Evolutionary conservation across 2,797 vertebrate species (phyloP), one percentile per base, ranked within the genome.

Genomic region (Crenuchus spilurus): DNA sequence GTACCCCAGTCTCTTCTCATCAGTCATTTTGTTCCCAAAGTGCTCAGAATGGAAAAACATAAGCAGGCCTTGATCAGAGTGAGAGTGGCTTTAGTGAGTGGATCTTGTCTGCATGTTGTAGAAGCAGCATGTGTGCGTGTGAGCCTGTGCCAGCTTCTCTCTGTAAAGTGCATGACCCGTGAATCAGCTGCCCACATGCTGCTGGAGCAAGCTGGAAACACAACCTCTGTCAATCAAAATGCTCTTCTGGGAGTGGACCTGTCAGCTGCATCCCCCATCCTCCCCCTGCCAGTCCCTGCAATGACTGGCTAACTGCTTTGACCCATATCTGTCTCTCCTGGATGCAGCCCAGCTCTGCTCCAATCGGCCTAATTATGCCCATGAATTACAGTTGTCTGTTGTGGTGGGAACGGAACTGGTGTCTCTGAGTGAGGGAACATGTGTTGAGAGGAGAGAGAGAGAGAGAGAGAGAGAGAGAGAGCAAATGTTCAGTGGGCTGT

Each of bases 361-460:
- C 89, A 87, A 88, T 89, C 84, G 86, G 76, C 85, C 87, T 87
- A 89, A 92, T 91, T 92, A 91, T 90, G 85, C 88, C 83, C 76
- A 78, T 90, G 90, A 92, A 91, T 90, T 88, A 90, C 89, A 88
- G 90, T 83, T 89, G 87, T 89, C 85, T 86, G 80, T 75, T 76
- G 82, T 81, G 62, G 57, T 64, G 28, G 54, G 58, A 52, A 58
- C 6, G 33, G 54, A 66, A 35, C 44, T 72, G 64, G 63, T 70
- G 31, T 83, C 84, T 85, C 80, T 76, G 35, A 74, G 57, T 83
- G 83, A 80, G 80, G 82, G 83, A 79, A 80, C 82, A 42, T 62
- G 41, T 66, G 85, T 51, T 4, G 74, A 83, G 82, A 72, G 75
- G 20, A 37, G 24, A 20, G 42, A 52, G 24, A 46, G 6, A 64